These are phyloP conservation scores for Monarcha castaneiventris DNA, from an alignment of 2,113 vertebrate species.

Conservation along the genomic window DNA sequence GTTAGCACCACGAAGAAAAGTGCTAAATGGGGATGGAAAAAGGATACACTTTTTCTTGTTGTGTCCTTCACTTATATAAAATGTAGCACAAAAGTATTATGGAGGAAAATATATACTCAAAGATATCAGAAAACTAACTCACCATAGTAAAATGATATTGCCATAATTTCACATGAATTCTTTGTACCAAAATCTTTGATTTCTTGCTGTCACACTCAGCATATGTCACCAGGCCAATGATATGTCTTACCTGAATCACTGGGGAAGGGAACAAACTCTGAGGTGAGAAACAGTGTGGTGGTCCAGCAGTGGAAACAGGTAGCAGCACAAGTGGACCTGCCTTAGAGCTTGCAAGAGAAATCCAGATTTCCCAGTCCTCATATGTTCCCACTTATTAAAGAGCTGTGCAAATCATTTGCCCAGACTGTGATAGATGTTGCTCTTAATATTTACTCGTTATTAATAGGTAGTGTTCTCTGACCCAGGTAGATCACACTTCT, in stretches of 20 bases:
- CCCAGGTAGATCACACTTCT: background rate
- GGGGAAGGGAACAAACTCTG: background rate
- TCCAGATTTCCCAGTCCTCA: background rate
- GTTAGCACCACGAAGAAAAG: background rate
- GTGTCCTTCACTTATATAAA: background rate
- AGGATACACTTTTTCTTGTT: rapidly evolving
- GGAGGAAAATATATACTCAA: background rate
- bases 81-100: background rate
- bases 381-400: background rate
- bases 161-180: background rate
- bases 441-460: background rate
- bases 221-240: background rate
- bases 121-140: background rate
- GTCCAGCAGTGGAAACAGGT: background rate
- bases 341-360: background rate
- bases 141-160: background rate
- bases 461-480: background rate
- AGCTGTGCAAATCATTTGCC: background rate
- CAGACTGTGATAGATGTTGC: background rate
- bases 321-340: background rate
- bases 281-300: background rate
- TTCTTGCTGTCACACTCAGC: background rate
- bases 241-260: background rate
- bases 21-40: background rate
- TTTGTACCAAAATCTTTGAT: background rate